Evolutionary conservation across 2,888 invertebrate genomes (phyloP), one percentile per base, ranked within the genome.

Genomic region (Morpho deidamia): DNA sequence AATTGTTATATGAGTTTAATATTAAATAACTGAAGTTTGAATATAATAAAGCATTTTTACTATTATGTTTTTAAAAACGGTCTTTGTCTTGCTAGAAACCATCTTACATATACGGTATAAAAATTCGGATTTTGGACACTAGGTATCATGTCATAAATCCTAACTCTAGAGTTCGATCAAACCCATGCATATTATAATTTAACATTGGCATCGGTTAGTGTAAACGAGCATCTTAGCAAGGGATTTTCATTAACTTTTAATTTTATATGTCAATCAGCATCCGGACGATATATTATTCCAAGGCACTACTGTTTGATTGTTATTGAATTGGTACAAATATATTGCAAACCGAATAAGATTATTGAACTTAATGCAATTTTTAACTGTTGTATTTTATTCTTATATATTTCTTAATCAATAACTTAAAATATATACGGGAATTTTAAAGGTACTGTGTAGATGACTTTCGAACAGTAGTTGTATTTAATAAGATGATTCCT

Each of bases 401-500:
- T 53, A n/a, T 46, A 47, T 47, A 48, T 49, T 55, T 56, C 49
- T 55, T 66, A 66, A 60, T 62, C 61, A 61, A 55, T 59, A 61
- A 53, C 39, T 32, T 43, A 43, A 42, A 35, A 32, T 12, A 14
- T 49, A 23, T 49, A 49, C 33, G 35, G 23, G 39, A 35, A 53
- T 53, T 61, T 56, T 56, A 54, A 61, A 60, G 54, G 60, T 59
- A 67, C 53, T 66, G 62, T 64, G 61, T 65, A 62, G 62, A 58
- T 61, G 62, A 64, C 61, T 59, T 69, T 69, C 65, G 60, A 68
- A 64, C 70, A 69, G 69, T 70, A 69, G 69, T 68, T 69, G 69
- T 64, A 60, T 60, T 64, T 65, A 69, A 63, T 71, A 71, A 65
- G 65, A 67, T 72, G 77, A 72, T 72, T 70, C 71, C 70, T 73